Evolutionary conservation across 2,888 invertebrate species (phyloP).

Genomic region (Conus canariensis): DNA sequence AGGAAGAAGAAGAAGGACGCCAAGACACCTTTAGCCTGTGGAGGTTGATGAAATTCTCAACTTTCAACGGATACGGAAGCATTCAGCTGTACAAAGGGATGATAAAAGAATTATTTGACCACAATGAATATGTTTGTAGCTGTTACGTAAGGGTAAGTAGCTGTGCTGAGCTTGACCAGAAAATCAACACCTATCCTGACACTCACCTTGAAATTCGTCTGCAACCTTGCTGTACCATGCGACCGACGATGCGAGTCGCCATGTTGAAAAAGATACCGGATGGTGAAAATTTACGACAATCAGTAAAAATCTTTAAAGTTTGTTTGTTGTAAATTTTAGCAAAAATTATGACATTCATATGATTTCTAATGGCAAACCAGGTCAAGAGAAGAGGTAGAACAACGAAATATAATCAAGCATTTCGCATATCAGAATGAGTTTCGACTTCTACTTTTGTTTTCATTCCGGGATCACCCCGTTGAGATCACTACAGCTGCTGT

Average conservation of each 20-base stretch:
- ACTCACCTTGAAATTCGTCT: constrained; percentile 44
- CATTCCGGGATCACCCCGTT: background rate
- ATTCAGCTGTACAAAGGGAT: too few relatives aligned
- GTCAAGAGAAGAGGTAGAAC: background rate
- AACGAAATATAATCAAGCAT: too few relatives aligned
- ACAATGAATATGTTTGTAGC: too few relatives aligned
- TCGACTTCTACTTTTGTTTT: constrained; percentile 13
- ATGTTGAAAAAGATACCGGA: constrained; percentile 47
- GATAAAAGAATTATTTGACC: too few relatives aligned
- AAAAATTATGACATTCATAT: too few relatives aligned
- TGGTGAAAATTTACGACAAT: constrained; percentile 32
- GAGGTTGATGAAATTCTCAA: too few relatives aligned
- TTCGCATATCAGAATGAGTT: background rate
- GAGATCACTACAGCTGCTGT: too few relatives aligned
- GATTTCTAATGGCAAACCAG: background rate
- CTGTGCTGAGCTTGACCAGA: background rate
- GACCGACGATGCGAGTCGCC: constrained; percentile 62
- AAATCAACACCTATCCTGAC: background rate
- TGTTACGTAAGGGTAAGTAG: background rate
- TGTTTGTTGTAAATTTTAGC: background rate
- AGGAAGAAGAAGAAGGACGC: too few relatives aligned
- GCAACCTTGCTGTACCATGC: constrained; percentile 47
- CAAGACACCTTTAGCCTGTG: too few relatives aligned
- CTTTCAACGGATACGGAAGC: too few relatives aligned
- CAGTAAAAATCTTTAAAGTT: background rate